These are phyloP conservation scores for Notechis scutatus DNA, from an alignment of 2,113 vertebrate genomes.

Conservation along the genomic window DNA sequence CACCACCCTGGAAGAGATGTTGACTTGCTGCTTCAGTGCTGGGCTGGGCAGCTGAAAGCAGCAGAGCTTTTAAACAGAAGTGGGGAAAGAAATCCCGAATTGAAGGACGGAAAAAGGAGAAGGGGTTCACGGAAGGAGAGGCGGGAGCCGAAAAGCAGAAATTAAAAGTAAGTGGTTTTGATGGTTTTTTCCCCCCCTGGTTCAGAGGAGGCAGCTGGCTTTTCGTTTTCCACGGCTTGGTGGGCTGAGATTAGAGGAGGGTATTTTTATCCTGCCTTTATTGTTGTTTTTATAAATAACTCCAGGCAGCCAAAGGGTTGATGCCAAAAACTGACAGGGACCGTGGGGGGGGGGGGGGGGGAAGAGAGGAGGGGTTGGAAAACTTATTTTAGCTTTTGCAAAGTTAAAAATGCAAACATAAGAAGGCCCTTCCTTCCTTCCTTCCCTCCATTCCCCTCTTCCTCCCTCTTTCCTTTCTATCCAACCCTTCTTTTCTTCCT, in stretches of 20 bases:
- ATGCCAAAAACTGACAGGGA: background rate
- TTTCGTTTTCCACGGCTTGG: background rate
- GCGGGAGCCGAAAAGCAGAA: background rate
- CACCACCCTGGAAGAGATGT: background rate
- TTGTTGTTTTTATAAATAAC: background rate
- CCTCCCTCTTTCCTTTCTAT: too few species aligned
- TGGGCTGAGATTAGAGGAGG: background rate
- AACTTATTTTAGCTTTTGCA: background rate
- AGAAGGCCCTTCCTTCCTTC: background rate
- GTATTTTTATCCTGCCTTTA: background rate
- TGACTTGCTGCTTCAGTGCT: background rate
- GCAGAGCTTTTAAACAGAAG: background rate
- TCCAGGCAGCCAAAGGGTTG: background rate
- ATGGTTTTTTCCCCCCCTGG: background rate
- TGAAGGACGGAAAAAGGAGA: background rate
- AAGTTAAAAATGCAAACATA: background rate
- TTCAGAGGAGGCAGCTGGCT: background rate
- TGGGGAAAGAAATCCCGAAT: background rate
- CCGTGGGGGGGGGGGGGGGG: background rate
- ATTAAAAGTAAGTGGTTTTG: background rate
- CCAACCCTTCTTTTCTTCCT: background rate
- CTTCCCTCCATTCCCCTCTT: background rate
- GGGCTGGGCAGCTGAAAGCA: background rate
- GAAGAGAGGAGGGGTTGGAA: fast-evolving
- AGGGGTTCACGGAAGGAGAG: background rate